Conservation (phyloP, 2,797 vertebrate genomes). For the Galago senegalensis region DNA sequence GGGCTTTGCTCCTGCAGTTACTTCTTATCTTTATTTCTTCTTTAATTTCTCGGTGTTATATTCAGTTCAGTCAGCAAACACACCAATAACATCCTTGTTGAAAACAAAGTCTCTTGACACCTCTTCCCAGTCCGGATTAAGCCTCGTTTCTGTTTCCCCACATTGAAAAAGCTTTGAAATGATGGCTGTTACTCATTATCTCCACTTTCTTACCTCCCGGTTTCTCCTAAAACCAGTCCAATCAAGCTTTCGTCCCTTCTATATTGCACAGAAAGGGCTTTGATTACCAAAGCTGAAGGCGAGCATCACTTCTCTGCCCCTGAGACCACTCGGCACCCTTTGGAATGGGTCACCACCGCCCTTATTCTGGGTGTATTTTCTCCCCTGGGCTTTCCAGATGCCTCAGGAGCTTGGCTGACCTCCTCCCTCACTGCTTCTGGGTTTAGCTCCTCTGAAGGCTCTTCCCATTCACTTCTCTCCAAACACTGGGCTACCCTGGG, state of each 20-base stretch:
- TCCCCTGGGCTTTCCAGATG: neutral
- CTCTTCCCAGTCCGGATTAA: neutral
- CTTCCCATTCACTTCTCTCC: neutral
- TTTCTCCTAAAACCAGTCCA: neutral
- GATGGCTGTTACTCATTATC: neutral
- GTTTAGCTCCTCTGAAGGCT: neutral
- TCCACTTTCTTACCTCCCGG: neutral
- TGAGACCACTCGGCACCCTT: neutral
- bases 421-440: neutral
- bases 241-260: neutral
- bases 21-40: neutral
- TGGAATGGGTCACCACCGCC: fast-evolving
- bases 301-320: neutral
- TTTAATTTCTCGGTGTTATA: neutral
- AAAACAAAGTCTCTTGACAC: neutral
- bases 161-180: neutral
- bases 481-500: neutral
- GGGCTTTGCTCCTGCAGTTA: neutral
- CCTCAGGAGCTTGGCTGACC: neutral
- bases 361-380: neutral
- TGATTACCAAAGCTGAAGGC: neutral
- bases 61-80: conserved; percentile 4
- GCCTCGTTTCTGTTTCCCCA: neutral
- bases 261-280: neutral
- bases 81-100: neutral